Evolutionary conservation across 2,797 vertebrate genomes (phyloP).

Genomic region (Sus cebifrons): DNA sequence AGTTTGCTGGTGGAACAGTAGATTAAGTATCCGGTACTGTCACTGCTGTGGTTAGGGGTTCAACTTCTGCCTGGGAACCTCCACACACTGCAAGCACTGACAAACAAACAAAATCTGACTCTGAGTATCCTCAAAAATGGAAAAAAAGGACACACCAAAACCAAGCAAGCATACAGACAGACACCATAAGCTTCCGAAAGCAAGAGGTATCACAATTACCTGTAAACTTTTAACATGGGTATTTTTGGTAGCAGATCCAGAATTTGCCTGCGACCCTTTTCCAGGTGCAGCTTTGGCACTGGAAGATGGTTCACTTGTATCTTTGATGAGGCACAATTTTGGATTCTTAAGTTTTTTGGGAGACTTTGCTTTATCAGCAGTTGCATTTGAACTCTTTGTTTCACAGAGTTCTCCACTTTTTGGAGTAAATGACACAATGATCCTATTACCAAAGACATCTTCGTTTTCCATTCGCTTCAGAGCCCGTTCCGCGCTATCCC

Average conservation of each 20-base stretch:
- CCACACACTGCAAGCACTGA: too few relatives aligned
- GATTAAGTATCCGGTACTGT: too few relatives aligned
- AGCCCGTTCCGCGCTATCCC: conserved; percentile 96
- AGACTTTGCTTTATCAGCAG: conserved; percentile 94
- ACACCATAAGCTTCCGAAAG: conserved; percentile 50
- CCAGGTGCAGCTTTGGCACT: conserved; percentile 91
- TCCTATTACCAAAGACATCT: conserved; percentile 97
- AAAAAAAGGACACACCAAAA: not conserved
- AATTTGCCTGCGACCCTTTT: conserved; percentile 91
- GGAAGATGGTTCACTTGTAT: conserved; percentile 93
- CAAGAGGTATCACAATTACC: conserved; percentile 86
- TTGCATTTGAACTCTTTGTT: conserved; percentile 89
- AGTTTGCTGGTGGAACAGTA: too few relatives aligned
- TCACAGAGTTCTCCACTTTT: conserved; percentile 91
- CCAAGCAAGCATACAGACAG: not conserved
- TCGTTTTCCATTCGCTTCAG: conserved; percentile 99
- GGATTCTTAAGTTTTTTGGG: conserved; percentile 94
- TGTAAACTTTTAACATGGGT: conserved; percentile 96
- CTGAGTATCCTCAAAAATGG: not conserved
- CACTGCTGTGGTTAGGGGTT: too few relatives aligned
- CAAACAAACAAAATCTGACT: not conserved
- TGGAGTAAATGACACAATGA: conserved; percentile 95
- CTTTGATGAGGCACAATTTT: conserved; percentile 93
- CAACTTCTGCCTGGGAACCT: too few relatives aligned
- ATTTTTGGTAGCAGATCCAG: conserved; percentile 91